These are phyloP conservation scores for Pteria penguin DNA, from an alignment of 2,888 invertebrate species.

Conservation along the genomic window DNA sequence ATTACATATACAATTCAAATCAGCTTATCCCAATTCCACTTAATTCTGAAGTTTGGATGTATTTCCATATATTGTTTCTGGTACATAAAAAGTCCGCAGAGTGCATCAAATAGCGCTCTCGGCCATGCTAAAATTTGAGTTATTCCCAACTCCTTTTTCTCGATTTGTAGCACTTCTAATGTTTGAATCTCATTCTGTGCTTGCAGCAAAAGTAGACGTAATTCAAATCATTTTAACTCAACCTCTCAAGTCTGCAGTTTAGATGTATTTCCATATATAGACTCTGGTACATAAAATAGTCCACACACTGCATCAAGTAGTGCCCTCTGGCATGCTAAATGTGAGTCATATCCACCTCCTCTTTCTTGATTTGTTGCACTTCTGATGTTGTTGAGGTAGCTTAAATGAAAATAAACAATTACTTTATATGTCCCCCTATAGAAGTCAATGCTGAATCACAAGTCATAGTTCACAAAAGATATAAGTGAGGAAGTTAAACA, in stretches of 20 bases:
- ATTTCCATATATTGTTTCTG: conserved; percentile 10
- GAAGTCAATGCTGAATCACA: background rate
- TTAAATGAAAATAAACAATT: conserved; percentile 44
- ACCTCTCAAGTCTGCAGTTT: background rate
- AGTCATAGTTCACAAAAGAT: no score
- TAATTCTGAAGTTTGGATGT: background rate
- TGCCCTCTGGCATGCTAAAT: conserved; percentile 91
- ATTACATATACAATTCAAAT: no score
- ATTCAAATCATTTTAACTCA: no score
- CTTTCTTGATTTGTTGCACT: conserved; percentile 87
- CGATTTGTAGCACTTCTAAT: conserved; percentile 86
- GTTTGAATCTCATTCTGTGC: no score
- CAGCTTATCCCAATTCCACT: background rate
- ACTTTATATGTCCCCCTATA: no score
- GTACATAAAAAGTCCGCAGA: conserved; percentile 83
- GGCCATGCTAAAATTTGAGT: conserved; percentile 89
- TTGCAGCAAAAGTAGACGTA: no score
- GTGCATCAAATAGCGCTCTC: conserved; percentile 92
- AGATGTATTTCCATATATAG: background rate
- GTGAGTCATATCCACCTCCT: conserved; percentile 92
- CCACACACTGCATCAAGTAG: conserved; percentile 92
- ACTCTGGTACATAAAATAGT: conserved; percentile 71
- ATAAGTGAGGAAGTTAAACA: no score
- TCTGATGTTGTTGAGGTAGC: conserved; percentile 88
- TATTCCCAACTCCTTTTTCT: conserved; percentile 93